Evolutionary conservation across 1,140 invertebrate genomes (phyloP).

Genomic region (Calliopsis andreniformis): DNA sequence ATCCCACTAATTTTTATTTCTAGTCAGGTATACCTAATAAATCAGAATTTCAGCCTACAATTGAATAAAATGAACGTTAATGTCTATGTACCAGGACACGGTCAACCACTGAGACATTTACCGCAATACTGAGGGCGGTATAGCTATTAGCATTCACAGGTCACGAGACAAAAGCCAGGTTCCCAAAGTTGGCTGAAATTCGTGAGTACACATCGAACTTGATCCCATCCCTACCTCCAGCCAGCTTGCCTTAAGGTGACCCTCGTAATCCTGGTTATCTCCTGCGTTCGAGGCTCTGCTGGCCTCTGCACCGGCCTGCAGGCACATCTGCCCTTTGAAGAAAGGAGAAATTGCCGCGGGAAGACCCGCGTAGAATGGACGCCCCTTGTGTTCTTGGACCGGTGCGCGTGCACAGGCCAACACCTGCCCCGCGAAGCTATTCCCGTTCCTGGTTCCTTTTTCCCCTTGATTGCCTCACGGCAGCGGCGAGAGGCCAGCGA

Average conservation of each 20-base stretch:
- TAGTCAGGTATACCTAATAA: no score
- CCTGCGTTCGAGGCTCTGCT: no score
- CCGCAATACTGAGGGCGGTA: no score
- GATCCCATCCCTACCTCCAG: conserved; percentile 26
- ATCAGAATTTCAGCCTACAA: no score
- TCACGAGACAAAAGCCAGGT: no score
- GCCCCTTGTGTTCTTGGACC: conserved; percentile 43
- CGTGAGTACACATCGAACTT: no score
- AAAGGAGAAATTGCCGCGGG: conserved; percentile 52
- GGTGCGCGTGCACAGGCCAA: conserved; percentile 24
- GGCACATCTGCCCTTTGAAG: conserved; percentile 58
- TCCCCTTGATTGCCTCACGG: conserved; percentile 29
- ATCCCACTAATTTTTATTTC: no score
- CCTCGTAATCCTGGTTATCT: conserved; percentile 62
- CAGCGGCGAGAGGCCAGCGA: background rate
- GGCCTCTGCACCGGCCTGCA: conserved; percentile 40
- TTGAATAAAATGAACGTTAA: no score
- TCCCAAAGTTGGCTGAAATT: no score
- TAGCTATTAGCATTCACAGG: no score
- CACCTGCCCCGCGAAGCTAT: conserved; percentile 58
- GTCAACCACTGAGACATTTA: no score
- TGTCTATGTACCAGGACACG: no score
- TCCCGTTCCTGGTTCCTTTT: conserved; percentile 14
- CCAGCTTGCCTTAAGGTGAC: conserved; percentile 44
- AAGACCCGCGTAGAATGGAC: conserved; percentile 27